Evolutionary conservation across 2,888 invertebrate genomes (phyloP).

Genomic region (Cylindroiulus punctatus): DNA sequence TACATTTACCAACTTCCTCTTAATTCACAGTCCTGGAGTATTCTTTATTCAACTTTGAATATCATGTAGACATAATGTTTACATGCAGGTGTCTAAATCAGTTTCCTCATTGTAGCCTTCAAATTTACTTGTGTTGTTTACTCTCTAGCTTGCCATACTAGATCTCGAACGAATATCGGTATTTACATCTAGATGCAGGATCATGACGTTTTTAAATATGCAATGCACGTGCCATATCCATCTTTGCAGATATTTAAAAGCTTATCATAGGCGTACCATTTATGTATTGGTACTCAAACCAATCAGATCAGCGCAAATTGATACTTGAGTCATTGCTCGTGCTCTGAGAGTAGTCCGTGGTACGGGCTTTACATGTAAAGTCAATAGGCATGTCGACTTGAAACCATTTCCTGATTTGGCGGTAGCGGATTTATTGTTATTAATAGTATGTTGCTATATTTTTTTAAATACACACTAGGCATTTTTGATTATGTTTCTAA

Average conservation of each 20-base stretch:
- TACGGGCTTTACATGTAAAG: too few species aligned
- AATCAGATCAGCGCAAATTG: too few species aligned
- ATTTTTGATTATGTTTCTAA: neutral
- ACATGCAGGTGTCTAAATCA: neutral
- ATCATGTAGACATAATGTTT: neutral
- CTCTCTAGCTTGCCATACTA: neutral
- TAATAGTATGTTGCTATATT: neutral
- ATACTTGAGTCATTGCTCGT: too few species aligned
- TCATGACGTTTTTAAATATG: neutral
- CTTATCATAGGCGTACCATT: too few species aligned
- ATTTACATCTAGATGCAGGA: neutral
- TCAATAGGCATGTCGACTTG: neutral
- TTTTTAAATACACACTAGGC: neutral
- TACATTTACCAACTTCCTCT: neutral
- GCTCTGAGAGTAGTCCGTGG: too few species aligned
- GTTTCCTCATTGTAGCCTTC: neutral
- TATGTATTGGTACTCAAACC: too few species aligned
- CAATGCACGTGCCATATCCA: too few species aligned
- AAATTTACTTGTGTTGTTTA: neutral
- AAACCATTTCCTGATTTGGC: neutral
- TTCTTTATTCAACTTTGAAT: neutral
- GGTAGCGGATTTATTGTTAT: neutral
- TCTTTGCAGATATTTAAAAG: too few species aligned
- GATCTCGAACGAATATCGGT: too few species aligned
- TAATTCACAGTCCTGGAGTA: neutral